Evolutionary conservation across 2,797 vertebrate genomes (phyloP).

Genomic region (Myotis pilosus): DNA sequence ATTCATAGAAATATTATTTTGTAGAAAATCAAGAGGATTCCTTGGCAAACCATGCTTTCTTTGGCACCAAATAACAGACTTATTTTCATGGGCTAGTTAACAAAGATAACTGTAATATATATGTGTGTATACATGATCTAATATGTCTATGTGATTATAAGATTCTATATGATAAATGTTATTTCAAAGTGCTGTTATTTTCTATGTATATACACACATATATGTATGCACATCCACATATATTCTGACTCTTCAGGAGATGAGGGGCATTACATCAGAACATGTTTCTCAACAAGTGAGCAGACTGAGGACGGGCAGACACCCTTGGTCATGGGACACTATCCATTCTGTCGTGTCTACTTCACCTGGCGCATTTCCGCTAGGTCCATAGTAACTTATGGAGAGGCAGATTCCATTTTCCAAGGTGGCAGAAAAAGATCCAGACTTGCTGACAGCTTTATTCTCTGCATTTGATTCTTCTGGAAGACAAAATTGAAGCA

Average conservation of each 20-base stretch:
- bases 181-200: not conserved
- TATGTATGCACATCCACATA: not conserved
- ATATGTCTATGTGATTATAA: not conserved
- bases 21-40: slow-evolving; percentile 73
- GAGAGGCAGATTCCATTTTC: slow-evolving; percentile 91
- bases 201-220: not conserved
- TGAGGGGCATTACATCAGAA: slow-evolving; percentile 59
- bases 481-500: slow-evolving; percentile 65
- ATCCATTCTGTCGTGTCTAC: slow-evolving; percentile 58
- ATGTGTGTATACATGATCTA: not conserved
- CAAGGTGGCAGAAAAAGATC: slow-evolving; percentile 91
- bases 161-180: not conserved
- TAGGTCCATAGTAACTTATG: slow-evolving; percentile 88
- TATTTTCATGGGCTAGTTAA: slow-evolving; percentile 69
- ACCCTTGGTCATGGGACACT: not conserved
- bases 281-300: slow-evolving; percentile 45
- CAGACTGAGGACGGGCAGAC: not conserved
- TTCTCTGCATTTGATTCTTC: slow-evolving; percentile 71
- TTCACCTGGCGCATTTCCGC: slow-evolving; percentile 83
- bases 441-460: slow-evolving; percentile 84
- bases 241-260: slow-evolving; percentile 38
- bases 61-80: slow-evolving; percentile 66
- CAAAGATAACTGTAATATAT: slow-evolving; percentile 67
- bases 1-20: slow-evolving; percentile 77
- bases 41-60: slow-evolving; percentile 70